Evolutionary conservation across 2,113 vertebrate species (phyloP).

Genomic region (Dipodomys spectabilis): DNA sequence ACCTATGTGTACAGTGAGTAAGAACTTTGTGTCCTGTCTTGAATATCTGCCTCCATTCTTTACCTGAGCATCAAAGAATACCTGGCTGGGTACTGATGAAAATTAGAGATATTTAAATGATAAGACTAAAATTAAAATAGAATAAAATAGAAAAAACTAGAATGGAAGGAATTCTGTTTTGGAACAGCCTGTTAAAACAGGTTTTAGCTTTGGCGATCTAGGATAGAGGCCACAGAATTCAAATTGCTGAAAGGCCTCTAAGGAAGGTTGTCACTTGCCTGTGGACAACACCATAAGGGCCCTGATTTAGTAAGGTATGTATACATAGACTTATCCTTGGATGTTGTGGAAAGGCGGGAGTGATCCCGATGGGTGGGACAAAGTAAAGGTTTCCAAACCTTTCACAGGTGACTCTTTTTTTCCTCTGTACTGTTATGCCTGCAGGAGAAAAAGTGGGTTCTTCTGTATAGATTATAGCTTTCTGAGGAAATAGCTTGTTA

Average conservation of each 20-base stretch:
- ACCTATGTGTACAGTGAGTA: not conserved
- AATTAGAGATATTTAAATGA: not conserved
- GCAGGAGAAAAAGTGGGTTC: not conserved
- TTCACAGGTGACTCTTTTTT: not conserved
- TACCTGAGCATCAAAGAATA: not conserved
- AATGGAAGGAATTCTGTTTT: not conserved
- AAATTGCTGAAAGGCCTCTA: not conserved
- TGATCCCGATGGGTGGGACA: not conserved
- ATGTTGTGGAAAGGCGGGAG: not conserved
- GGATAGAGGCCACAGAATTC: not conserved
- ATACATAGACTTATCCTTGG: not conserved
- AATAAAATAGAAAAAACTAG: not conserved
- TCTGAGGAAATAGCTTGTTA: conserved; percentile 37
- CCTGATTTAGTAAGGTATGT: not conserved
- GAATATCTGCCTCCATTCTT: not conserved
- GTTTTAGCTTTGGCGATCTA: not conserved
- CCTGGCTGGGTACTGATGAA: not conserved
- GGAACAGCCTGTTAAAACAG: not conserved
- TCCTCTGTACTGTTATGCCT: not conserved
- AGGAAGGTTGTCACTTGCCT: not conserved
- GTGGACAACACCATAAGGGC: not conserved
- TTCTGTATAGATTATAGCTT: conserved; percentile 5
- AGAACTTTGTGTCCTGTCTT: not conserved
- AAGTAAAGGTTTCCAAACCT: not conserved
- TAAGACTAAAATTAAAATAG: not conserved